Base-by-base conservation (phyloP, 1,140 invertebrate genomes). In the Panulirus ornatus region DNA sequence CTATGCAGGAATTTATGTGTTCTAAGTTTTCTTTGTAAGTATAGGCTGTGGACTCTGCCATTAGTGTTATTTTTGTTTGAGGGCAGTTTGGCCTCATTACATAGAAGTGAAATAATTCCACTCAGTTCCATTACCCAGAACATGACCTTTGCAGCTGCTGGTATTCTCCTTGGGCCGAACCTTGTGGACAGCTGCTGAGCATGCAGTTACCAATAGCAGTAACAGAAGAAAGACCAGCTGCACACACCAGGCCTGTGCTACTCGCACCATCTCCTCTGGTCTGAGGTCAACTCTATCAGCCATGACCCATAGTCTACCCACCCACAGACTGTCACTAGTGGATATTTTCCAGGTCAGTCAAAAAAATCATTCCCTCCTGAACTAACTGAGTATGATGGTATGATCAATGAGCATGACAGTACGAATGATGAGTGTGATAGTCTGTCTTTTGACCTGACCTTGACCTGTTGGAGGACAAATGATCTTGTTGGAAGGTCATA, bases 111-210 rank as follows among this genome's bases (percentile, higher is more conserved):
- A n/a, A n/a, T n/a, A n/a, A n/a, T n/a, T n/a, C n/a, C n/a, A n/a
- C n/a, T n/a, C n/a, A n/a, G n/a, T n/a, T n/a, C n/a, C n/a, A n/a
- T n/a, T n/a, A n/a, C n/a, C n/a, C n/a, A n/a, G n/a, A n/a, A n/a
- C 9, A 58, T 66, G 5, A 70, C 34, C 11, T 51, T 47, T 73
- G 14, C 87, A 89, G 87, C 38, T 71, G 1, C 19, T 89, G 66
- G 87, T 89, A 40, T 89, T 89, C 63, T 89, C 87, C n/a, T 66
- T 89, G 44, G 87, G 87, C 9, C 87, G 78, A 27, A 82, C 78
- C 9, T 44, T 89, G 44, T 89, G 87, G 87, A 30, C 40, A n/a
- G 78, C 44, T n/a, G 79, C 63, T 34, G 79, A 73, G 11, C 30
- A 70, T 40, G 51, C 38, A 42, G 22, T 19, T 38, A 44, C 34